Evolutionary conservation across 1,140 invertebrate genomes (phyloP).

Genomic region (Periplaneta americana): DNA sequence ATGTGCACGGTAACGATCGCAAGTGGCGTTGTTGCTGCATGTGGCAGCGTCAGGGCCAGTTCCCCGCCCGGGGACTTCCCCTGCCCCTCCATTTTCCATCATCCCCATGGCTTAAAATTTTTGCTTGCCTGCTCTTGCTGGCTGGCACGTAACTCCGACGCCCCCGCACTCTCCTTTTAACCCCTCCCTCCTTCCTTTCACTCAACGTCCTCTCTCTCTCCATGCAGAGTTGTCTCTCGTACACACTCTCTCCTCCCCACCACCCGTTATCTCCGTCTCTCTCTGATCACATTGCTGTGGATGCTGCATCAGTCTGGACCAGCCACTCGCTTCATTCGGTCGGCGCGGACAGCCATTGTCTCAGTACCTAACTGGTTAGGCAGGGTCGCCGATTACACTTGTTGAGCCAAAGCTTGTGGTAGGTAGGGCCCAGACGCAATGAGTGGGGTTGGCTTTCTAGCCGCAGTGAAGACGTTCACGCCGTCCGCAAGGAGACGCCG

Average conservation of each 20-base stretch:
- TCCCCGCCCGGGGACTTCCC: neutral
- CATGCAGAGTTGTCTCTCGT: conserved; percentile 5
- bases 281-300: conserved; percentile 10
- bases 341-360: neutral
- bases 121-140: conserved; percentile 15
- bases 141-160: neutral
- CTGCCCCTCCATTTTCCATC: conserved; percentile 5
- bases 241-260: conserved; percentile 7
- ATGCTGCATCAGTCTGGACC: conserved; percentile 25
- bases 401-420: neutral
- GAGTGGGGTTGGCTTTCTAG: conserved; percentile 55
- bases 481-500: conserved; percentile 50
- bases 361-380: neutral
- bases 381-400: neutral
- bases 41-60: neutral
- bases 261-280: conserved; percentile 7
- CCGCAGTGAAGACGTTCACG: conserved; percentile 57
- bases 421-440: conserved; percentile 29
- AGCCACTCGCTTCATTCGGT: conserved; percentile 21
- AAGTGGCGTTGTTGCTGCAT: neutral
- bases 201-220: conserved; percentile 7
- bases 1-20: neutral
- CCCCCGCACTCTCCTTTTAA: conserved; percentile 6
- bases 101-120: neutral
- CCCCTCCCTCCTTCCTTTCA: neutral